Conservation (phyloP, 2,797 vertebrate species). For the Nasua narica region DNA sequence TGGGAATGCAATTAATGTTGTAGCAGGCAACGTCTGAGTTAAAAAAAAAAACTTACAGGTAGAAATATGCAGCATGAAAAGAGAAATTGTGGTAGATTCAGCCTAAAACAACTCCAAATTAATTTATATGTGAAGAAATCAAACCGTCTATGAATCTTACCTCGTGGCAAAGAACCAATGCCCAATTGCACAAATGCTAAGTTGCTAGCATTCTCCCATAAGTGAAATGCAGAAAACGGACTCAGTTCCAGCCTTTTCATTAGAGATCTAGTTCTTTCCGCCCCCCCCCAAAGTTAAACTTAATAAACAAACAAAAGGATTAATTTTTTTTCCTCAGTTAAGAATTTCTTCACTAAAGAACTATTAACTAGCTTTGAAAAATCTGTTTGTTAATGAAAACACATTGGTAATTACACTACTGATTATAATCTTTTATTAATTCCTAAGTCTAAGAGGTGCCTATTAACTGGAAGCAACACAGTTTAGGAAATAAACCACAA, state of each 20-base stretch:
- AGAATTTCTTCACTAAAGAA: constrained; percentile 7
- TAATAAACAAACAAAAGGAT: constrained; percentile 1
- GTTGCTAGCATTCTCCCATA: not conserved
- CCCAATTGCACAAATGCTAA: not conserved
- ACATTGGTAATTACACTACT: not conserved
- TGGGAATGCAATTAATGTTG: constrained; percentile 9
- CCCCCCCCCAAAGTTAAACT: not conserved
- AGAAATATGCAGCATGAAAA: not conserved
- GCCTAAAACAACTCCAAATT: not conserved
- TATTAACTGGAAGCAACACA: constrained; percentile 1
- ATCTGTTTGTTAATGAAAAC: constrained; percentile 39
- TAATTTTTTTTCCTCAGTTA: not conserved
- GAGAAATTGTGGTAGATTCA: not conserved
- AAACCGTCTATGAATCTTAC: not conserved
- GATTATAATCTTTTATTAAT: constrained; percentile 32
- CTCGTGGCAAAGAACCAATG: not conserved
- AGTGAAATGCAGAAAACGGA: not conserved
- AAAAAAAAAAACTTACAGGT: not conserved
- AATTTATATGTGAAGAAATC: not conserved
- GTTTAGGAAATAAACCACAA: not conserved
- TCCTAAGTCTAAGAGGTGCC: not conserved
- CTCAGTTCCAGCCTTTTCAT: not conserved
- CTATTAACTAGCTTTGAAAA: constrained; percentile 8
- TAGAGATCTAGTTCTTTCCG: not conserved
- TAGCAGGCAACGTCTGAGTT: not conserved